phyloP scores from a whole-genome alignment of 2,888 invertebrate species.

The Agrochola litura region DNA sequence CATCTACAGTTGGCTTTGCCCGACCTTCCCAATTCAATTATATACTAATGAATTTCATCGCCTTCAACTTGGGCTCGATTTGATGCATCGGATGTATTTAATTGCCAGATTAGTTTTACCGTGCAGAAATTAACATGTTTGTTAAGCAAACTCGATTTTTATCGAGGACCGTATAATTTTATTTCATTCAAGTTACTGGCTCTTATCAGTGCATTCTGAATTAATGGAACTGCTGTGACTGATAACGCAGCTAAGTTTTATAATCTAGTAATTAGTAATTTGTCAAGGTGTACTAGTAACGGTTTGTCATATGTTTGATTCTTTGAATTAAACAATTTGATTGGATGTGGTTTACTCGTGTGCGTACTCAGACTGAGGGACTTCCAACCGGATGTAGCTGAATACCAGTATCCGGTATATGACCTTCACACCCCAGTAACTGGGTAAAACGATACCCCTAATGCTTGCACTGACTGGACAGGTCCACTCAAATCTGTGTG shows the following conservation, averaged over 20 bases:
- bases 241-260: slow-evolving; percentile 30
- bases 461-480: too few species aligned
- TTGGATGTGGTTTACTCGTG: neutral
- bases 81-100: slow-evolving; percentile 25
- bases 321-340: neutral
- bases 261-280: slow-evolving; percentile 48
- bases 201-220: slow-evolving; percentile 39
- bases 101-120: slow-evolving; percentile 31
- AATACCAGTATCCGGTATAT: too few species aligned
- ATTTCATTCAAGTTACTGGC: slow-evolving; percentile 42
- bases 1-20: too few species aligned
- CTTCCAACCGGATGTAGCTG: too few species aligned
- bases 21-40: too few species aligned
- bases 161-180: slow-evolving; percentile 42
- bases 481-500: too few species aligned
- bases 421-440: too few species aligned
- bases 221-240: slow-evolving; percentile 25
- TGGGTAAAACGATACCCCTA: too few species aligned
- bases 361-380: neutral
- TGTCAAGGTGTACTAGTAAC: slow-evolving; percentile 37
- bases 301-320: neutral
- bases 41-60: too few species aligned
- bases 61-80: slow-evolving; percentile 24
- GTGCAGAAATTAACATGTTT: slow-evolving; percentile 42
- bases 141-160: slow-evolving; percentile 31